A percentile compares a stretch with the other conserved stretches of the same genome.
Conservation (phyloP, 2,797 vertebrate species). For the Remorina albescens region DNA sequence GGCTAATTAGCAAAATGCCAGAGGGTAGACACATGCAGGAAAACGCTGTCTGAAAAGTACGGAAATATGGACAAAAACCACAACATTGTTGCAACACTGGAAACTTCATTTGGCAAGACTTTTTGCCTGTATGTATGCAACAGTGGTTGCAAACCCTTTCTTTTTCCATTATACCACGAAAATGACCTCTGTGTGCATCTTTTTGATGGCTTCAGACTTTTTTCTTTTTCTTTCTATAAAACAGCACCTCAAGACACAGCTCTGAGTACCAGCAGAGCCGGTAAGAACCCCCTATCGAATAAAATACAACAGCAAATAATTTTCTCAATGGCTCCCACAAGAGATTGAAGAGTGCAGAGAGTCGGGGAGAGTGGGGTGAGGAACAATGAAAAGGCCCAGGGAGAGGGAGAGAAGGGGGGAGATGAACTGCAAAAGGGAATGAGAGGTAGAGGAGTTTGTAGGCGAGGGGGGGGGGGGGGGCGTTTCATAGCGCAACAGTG, state of each 20-base stretch:
- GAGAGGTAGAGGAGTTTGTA: neutral
- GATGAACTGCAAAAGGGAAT: slow-evolving; percentile 3
- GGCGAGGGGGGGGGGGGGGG: neutral
- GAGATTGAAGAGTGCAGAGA: slow-evolving; percentile 38
- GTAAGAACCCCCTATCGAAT: slow-evolving; percentile 45
- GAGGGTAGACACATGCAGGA: slow-evolving; percentile 18
- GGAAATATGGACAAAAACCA: neutral
- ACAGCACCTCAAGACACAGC: slow-evolving; percentile 16
- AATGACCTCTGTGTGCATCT: slow-evolving; percentile 2
- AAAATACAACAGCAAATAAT: slow-evolving; percentile 73
- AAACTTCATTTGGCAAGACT: neutral
- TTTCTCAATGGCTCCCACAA: slow-evolving; percentile 75
- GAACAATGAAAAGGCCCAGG: neutral
- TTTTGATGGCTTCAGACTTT: slow-evolving; percentile 14
- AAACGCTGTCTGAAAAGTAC: neutral
- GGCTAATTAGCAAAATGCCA: slow-evolving; percentile 32
- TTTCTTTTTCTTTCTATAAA: no score
- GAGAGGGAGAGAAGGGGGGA: neutral
- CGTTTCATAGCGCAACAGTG: slow-evolving; percentile 68
- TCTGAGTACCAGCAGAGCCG: slow-evolving; percentile 26
- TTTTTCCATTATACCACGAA: neutral
- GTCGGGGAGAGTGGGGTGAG: neutral
- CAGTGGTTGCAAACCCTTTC: slow-evolving; percentile 1
- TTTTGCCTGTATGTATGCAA: slow-evolving; percentile 4
- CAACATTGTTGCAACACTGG: neutral